A percentile compares a stretch with the other conserved stretches of the same genome.
Evolutionary conservation across 2,797 vertebrate genomes (phyloP).

Genomic region (Melopsittacus undulatus): DNA sequence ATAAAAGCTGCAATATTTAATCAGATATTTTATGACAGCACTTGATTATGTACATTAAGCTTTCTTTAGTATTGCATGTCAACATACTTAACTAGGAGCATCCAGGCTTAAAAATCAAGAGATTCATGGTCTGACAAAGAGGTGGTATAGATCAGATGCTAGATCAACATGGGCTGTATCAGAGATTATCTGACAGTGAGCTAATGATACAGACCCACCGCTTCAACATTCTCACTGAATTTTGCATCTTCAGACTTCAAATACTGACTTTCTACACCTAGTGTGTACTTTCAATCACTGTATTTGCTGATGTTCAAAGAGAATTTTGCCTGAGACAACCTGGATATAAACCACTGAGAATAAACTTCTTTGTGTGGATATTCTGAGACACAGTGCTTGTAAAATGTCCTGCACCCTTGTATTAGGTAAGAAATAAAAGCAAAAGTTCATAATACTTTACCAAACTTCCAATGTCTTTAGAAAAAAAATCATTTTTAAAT

Average conservation of each 20-base stretch:
- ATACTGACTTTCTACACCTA: background rate
- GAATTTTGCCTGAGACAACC: background rate
- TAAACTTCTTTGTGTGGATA: background rate
- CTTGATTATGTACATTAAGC: background rate
- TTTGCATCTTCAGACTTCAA: background rate
- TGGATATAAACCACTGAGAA: background rate
- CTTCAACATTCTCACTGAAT: background rate
- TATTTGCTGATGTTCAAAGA: background rate
- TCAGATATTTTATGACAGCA: background rate
- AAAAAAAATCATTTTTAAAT: background rate
- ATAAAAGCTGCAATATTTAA: background rate
- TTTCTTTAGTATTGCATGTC: background rate
- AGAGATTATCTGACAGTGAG: background rate
- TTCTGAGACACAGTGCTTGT: background rate
- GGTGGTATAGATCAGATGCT: background rate
- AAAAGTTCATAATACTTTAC: background rate
- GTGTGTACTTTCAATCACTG: background rate
- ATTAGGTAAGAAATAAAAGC: background rate
- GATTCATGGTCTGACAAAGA: background rate
- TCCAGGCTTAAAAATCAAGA: background rate
- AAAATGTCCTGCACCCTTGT: background rate
- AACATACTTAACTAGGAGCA: background rate
- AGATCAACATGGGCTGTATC: background rate
- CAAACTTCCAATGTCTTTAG: background rate
- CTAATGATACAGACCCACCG: background rate